Base-by-base conservation (phyloP, 2,113 vertebrate species). In the Brachypodius melanocephalos region DNA sequence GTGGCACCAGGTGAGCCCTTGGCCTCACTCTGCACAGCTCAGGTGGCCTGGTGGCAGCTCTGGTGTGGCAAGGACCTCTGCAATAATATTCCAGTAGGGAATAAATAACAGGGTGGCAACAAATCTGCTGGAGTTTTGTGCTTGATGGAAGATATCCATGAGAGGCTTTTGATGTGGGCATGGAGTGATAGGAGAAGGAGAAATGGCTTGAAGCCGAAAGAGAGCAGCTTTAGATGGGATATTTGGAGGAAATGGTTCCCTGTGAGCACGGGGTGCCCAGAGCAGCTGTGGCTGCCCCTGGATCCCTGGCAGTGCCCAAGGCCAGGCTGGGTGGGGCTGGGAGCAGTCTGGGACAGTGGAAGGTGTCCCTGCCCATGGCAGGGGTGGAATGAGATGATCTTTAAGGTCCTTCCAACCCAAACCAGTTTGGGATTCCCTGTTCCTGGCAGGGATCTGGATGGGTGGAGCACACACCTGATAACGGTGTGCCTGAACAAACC, bases 1-100 rank as follows among this genome's bases (percentile, higher is more conserved):
- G 31, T 38, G 5, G 45, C 73, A 25, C 24, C 1, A 0, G 14
- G 5, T 0, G 7, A 49, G 54, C 42, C 2, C 62, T 46, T 13
- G 26, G n/a, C 28, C 29, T 9, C 36, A 4, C 34, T 17, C 24
- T 69, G 65, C 65, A 6, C 38, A 1, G 5, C 48, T 36, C 63
- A 8, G 57, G 59, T 10, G 36, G 18, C 34, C 1, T 2, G 14
- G 58, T 46, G 5, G 0, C 63, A 48, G 28, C 38, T 36, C 14
- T n/a, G 46, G 2, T 4, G 43, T 18, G 55, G 15, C 73, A 61
- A 34, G 28, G 28, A 26, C 21, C 13, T 32, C 57, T 36, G n/a
- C 46, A 31, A 0, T 6, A 3, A 18, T 7, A 3, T 46, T 46
- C 72, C 72, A 46, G 1, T 12, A 12, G 43, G 72, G 57, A 66